phyloP scores from a whole-genome alignment of 35 echinoderm and acorn worm species.

The Apostichopus californicus region DNA sequence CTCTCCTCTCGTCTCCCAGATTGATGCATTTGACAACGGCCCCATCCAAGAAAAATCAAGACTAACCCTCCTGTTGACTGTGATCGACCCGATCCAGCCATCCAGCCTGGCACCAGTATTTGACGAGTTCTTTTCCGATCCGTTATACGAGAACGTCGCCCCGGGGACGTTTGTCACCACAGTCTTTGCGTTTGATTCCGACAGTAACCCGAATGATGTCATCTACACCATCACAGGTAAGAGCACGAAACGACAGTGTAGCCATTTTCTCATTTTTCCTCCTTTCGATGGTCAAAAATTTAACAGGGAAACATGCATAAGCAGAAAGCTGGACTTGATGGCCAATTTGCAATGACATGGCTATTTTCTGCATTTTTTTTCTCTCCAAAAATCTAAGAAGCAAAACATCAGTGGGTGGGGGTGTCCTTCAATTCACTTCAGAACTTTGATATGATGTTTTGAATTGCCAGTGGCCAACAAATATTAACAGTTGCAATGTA shows the following conservation, averaged over 20 bases:
- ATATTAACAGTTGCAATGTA: no score
- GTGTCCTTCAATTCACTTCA: no score
- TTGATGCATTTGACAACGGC: conserved; percentile 94
- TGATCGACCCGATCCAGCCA: conserved; percentile 22
- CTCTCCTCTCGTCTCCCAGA: conserved; percentile 36
- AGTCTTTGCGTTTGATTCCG: conserved; percentile 62
- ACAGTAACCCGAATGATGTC: conserved; percentile 62
- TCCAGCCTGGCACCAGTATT: conserved; percentile 69
- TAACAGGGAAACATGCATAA: no score
- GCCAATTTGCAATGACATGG: no score
- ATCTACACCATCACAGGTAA: conserved; percentile 81
- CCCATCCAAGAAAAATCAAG: conserved; percentile 49
- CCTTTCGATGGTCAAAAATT: no score
- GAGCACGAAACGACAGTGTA: background rate
- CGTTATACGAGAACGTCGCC: conserved; percentile 40
- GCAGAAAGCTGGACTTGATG: no score
- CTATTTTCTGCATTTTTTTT: no score
- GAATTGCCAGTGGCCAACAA: no score
- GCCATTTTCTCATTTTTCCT: no score
- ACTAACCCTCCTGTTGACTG: conserved; percentile 63
- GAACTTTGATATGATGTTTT: no score
- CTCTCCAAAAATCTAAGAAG: no score
- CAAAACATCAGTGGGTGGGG: no score
- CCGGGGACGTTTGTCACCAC: conserved; percentile 67
- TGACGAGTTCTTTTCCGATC: conserved; percentile 45